Conservation (phyloP, 2,888 invertebrate species). For the Eilema sororculum region DNA sequence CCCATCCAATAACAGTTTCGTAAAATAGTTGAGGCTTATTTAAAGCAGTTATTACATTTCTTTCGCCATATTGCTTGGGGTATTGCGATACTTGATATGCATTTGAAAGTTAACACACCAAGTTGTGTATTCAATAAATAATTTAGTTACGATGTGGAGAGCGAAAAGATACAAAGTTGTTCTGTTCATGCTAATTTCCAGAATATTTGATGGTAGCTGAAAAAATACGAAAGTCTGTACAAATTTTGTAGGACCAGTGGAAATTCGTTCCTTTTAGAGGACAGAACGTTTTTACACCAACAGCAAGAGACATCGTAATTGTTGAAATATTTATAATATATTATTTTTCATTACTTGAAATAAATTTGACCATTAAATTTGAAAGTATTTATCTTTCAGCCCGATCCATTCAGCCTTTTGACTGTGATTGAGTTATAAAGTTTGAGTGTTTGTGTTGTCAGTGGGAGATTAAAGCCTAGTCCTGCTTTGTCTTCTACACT, state of each 20-base stretch:
- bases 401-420: too few relatives aligned
- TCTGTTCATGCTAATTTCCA: neutral
- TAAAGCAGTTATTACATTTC: conserved; percentile 29
- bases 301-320: too few relatives aligned
- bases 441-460: too few relatives aligned
- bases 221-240: neutral
- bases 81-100: conserved; percentile 19
- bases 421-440: too few relatives aligned
- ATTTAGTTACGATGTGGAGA: neutral
- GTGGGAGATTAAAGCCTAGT: too few relatives aligned
- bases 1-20: conserved; percentile 60
- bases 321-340: neutral
- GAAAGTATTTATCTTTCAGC: neutral
- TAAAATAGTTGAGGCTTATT: conserved; percentile 44
- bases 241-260: neutral
- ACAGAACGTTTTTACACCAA: neutral
- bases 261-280: neutral
- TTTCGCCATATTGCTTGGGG: conserved; percentile 21
- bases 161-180: neutral
- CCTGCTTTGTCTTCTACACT: too few relatives aligned
- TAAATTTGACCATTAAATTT: neutral
- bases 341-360: neutral
- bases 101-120: conserved; percentile 14
- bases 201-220: neutral
- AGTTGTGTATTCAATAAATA: conserved; percentile 13